These are phyloP conservation scores for Psilopogon haemacephalus DNA, from an alignment of 2,113 vertebrate species.

Conservation along the genomic window DNA sequence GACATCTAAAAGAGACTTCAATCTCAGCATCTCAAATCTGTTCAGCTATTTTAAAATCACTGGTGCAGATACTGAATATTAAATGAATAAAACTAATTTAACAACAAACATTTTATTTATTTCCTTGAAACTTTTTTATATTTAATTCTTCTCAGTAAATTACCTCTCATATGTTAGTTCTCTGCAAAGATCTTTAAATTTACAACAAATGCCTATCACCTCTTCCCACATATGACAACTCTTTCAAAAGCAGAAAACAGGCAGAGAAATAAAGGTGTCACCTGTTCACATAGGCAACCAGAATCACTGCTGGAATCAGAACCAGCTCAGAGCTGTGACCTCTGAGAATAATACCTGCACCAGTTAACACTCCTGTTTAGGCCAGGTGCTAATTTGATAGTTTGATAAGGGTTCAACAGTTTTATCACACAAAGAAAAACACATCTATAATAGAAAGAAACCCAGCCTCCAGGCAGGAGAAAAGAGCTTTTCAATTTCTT, in stretches of 20 bases:
- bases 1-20: not conserved
- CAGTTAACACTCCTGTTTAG: not conserved
- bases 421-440: not conserved
- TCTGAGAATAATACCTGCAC: not conserved
- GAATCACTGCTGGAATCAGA: not conserved
- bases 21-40: not conserved
- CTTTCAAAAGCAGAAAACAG: not conserved
- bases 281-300: not conserved
- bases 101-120: not conserved
- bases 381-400: not conserved
- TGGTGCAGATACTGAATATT: not conserved
- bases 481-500: not conserved
- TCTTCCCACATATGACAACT: not conserved
- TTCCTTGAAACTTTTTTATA: not conserved
- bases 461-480: not conserved
- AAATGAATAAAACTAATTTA: conserved; percentile 24
- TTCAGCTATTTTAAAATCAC: not conserved
- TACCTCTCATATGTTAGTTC: not conserved
- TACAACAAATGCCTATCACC: not conserved
- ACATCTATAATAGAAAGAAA: not conserved
- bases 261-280: not conserved
- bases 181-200: not conserved
- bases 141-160: not conserved
- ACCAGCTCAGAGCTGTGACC: not conserved
- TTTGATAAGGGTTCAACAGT: not conserved